These are phyloP conservation scores for Campaea margaritaria DNA, from an alignment of 2,888 invertebrate species.

Conservation along the genomic window DNA sequence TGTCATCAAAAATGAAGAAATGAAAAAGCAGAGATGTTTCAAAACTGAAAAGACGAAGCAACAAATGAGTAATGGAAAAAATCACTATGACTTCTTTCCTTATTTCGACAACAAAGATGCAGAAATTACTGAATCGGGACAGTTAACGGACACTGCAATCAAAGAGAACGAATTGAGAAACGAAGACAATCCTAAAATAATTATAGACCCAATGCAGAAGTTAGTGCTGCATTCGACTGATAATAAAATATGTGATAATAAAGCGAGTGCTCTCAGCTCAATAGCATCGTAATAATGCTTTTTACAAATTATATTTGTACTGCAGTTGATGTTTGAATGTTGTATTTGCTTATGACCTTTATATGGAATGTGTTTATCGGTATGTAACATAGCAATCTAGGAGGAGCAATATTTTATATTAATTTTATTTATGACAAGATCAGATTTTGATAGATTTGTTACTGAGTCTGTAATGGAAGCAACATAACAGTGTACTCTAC, in stretches of 20 bases:
- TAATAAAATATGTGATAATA: slow-evolving; percentile 84
- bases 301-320: slow-evolving; percentile 69
- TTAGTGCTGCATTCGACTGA: slow-evolving; percentile 83
- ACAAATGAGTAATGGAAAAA: slow-evolving; percentile 68
- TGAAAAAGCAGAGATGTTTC: slow-evolving; percentile 59
- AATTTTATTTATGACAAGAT: slow-evolving; percentile 24
- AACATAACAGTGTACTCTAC: too few relatives aligned
- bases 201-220: slow-evolving; percentile 83
- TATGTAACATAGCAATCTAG: slow-evolving; percentile 47
- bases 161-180: slow-evolving; percentile 46
- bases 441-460: slow-evolving; percentile 27
- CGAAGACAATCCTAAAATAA: slow-evolving; percentile 77
- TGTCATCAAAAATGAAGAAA: slow-evolving; percentile 67
- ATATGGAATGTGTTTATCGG: slow-evolving; percentile 43
- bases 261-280: slow-evolving; percentile 80
- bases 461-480: neutral
- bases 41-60: slow-evolving; percentile 66
- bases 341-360: slow-evolving; percentile 62
- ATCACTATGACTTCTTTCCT: slow-evolving; percentile 78
- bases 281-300: slow-evolving; percentile 72
- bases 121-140: slow-evolving; percentile 46
- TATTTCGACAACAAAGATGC: slow-evolving; percentile 77
- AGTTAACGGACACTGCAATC: slow-evolving; percentile 28
- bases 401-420: slow-evolving; percentile 51
- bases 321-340: slow-evolving; percentile 53